Evolutionary conservation across 2,888 invertebrate species (phyloP), one percentile per base, ranked within the genome.

Genomic region (Trichogramma evanescens): DNA sequence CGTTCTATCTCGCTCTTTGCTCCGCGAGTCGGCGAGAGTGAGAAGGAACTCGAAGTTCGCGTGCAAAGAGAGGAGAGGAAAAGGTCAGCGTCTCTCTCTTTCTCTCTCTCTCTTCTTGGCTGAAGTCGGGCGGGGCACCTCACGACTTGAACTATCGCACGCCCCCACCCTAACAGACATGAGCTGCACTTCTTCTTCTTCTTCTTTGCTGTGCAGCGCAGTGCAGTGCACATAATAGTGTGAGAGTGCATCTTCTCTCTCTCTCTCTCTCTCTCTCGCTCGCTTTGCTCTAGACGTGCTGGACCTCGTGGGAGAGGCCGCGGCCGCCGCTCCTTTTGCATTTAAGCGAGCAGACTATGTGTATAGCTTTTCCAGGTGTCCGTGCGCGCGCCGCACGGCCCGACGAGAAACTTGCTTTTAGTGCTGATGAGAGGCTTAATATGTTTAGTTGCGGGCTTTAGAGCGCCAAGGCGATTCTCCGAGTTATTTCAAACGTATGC

Each of bases 131-230:
- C 77, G 77, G 75, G 76, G 72, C 71, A 73, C 74, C 80, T 82
- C 82, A 82, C 82, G 82, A 82, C 77, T 81, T 82, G 82, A 82
- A 82, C 82, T 82, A 82, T 82, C 82, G 79, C 82, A 82, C 82
- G 82, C 80, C 81, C 81, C 78, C 77, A 75, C 77, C 74, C 74
- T 75, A 74, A 76, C 74, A 45, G 45, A 45, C n/a, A 48, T 10
- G 73, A 71, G 68, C 64, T 48, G 48, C 48, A 13, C 45, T 45
- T 45, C 43, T 50, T 40, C 46, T 6, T 13, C 13, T 49, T 13
- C 49, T 41, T 39, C 45, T 10, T 26, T 46, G 39, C n/a, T 44
- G 6, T n/a, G 10, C 42, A 41, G 39, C 40, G 8, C 39, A 26
- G 9, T 26, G 26, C 26, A 26, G 26, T 26, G 3, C 26, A 26